A percentile compares a stretch with the other conserved stretches of the same genome.
Conservation (phyloP, 2,797 vertebrate species). For the Hypotaenidia okinawae region DNA sequence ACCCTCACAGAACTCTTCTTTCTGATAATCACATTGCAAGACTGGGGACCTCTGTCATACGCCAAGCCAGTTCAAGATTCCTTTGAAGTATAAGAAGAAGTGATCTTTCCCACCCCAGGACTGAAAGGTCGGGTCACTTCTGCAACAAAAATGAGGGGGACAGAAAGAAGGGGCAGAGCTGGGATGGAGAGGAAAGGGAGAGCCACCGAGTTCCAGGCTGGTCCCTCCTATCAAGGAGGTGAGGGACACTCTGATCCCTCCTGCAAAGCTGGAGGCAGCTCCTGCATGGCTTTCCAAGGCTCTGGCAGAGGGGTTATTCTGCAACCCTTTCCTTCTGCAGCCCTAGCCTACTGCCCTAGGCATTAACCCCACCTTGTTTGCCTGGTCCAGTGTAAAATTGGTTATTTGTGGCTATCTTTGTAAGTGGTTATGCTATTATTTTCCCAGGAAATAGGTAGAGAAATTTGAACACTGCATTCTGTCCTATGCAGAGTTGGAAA, state of each 20-base stretch:
- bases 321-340: neutral
- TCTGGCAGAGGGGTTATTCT: neutral
- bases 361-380: neutral
- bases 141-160: neutral
- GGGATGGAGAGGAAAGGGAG: neutral
- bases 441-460: neutral
- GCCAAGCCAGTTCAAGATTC: neutral
- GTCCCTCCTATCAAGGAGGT: neutral
- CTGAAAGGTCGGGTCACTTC: neutral
- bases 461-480: neutral
- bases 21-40: neutral
- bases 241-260: neutral
- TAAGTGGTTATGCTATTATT: neutral
- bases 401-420: neutral
- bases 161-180: neutral
- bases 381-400: neutral
- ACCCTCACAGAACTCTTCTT: conserved; percentile 30
- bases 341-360: neutral
- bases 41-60: neutral
- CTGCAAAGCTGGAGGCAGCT: neutral
- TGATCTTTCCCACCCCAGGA: neutral
- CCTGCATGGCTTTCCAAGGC: neutral
- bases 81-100: neutral
- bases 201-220: neutral
- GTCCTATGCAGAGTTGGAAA: neutral